phyloP scores from a whole-genome alignment of 92 coral and sea anemone species.

The Actinernus sp. region DNA sequence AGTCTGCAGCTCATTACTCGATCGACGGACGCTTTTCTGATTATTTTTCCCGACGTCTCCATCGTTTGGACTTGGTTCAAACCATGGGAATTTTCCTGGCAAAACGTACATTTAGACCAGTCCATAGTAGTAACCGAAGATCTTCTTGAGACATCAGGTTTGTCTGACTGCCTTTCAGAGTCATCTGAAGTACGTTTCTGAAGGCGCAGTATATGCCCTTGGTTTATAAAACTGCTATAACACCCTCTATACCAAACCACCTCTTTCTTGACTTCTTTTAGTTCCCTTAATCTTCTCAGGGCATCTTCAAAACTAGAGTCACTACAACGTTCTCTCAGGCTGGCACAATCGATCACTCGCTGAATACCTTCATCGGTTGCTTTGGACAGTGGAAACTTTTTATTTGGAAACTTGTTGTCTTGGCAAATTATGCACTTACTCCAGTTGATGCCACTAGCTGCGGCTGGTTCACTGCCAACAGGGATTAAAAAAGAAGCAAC shows the following conservation, averaged over 20 bases:
- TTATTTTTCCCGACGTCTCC: slow-evolving; percentile 35
- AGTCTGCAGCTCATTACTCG: slow-evolving; percentile 37
- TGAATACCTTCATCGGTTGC: slow-evolving; percentile 46
- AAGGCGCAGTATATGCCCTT: slow-evolving; percentile 39
- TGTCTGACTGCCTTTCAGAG: not conserved
- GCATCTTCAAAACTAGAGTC: slow-evolving; percentile 21
- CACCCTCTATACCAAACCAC: slow-evolving; percentile 54
- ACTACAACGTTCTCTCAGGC: slow-evolving; percentile 39
- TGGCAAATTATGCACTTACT: slow-evolving; percentile 52
- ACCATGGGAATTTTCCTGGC: slow-evolving; percentile 31
- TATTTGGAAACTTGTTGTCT: slow-evolving; percentile 60
- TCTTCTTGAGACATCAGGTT: not conserved
- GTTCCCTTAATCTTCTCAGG: slow-evolving; percentile 2
- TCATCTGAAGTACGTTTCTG: slow-evolving; percentile 20
- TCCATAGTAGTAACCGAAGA: not conserved
- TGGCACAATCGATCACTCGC: slow-evolving; percentile 60
- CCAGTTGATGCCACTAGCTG: not conserved
- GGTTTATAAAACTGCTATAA: slow-evolving; percentile 49
- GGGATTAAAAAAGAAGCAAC: no score
- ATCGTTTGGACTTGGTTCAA: slow-evolving; percentile 57
- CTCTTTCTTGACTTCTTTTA: slow-evolving; percentile 22
- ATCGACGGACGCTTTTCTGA: slow-evolving; percentile 14
- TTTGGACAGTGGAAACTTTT: slow-evolving; percentile 62
- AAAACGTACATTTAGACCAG: slow-evolving; percentile 58
- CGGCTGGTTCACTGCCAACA: no score